phyloP scores from a whole-genome alignment of 2,797 vertebrate genomes.

The Malurus leucopterus region DNA sequence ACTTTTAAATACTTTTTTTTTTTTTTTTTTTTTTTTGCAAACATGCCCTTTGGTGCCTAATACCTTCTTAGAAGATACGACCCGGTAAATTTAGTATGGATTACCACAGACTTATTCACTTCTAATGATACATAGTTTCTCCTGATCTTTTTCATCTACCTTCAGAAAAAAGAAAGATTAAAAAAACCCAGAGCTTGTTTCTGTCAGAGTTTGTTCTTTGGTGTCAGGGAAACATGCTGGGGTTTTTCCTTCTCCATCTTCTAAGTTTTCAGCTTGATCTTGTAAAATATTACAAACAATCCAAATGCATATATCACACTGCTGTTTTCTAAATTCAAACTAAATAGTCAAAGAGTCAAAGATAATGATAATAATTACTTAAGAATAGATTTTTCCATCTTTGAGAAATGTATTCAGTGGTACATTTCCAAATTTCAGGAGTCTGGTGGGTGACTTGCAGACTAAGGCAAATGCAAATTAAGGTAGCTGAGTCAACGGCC shows the following conservation, averaged over 20 bases:
- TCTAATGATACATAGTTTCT: constrained; percentile 63
- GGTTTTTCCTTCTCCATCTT: constrained; percentile 38
- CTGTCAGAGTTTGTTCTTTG: constrained; percentile 59
- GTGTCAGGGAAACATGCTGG: constrained; percentile 56
- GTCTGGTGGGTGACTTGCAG: neutral
- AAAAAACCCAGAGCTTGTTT: constrained; percentile 58
- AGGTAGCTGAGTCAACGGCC: constrained; percentile 32
- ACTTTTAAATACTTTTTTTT: neutral
- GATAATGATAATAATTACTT: constrained; percentile 35
- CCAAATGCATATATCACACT: constrained; percentile 30
- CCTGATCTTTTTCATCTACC: constrained; percentile 68
- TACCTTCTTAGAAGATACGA: constrained; percentile 39
- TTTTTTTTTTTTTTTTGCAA: neutral
- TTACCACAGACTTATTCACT: constrained; percentile 61
- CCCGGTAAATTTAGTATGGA: constrained; percentile 49
- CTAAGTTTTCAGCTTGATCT: constrained; percentile 63
- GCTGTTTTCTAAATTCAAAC: constrained; percentile 47
- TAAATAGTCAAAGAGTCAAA: constrained; percentile 17
- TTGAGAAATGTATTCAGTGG: neutral
- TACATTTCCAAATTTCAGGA: constrained; percentile 7
- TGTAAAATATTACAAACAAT: constrained; percentile 66
- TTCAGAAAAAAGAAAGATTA: constrained; percentile 65
- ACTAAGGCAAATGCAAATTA: constrained; percentile 47
- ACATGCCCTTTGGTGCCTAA: constrained; percentile 27
- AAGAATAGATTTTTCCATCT: neutral